These are phyloP conservation scores for Spisula subtruncata DNA, from an alignment of 2,888 invertebrate genomes.

Conservation along the genomic window DNA sequence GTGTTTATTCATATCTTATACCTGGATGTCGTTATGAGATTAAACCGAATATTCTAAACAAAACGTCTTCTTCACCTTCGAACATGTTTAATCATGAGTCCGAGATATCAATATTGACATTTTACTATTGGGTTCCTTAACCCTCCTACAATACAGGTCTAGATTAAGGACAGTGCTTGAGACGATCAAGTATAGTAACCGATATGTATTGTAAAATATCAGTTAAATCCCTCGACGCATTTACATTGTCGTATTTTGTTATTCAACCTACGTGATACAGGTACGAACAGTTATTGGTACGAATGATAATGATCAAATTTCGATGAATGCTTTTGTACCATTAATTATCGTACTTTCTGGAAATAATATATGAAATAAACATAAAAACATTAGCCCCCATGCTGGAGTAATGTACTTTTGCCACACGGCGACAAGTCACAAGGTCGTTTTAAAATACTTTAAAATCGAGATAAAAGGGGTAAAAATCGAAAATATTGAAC, in stretches of 20 bases:
- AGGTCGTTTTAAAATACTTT: slow-evolving; percentile 1
- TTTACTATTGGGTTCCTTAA: neutral
- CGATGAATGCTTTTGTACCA: neutral
- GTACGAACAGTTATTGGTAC: neutral
- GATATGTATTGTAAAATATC: too few species aligned
- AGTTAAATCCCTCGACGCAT: too few species aligned
- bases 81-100: too few species aligned
- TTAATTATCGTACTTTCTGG: neutral
- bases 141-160: neutral
- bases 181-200: too few species aligned
- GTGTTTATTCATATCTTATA: too few species aligned
- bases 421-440: slow-evolving; percentile 11
- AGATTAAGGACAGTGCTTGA: neutral
- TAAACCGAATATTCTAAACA: too few species aligned
- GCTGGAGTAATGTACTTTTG: slow-evolving; percentile 16
- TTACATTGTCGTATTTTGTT: too few species aligned
- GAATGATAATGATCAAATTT: neutral
- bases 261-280: neutral
- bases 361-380: neutral
- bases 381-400: neutral
- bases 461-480: neutral
- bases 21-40: too few species aligned
- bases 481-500: slow-evolving; percentile 26
- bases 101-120: neutral
- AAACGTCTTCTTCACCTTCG: neutral